Base-by-base conservation (phyloP, 2,888 invertebrate species). In the Mythimna impura region DNA sequence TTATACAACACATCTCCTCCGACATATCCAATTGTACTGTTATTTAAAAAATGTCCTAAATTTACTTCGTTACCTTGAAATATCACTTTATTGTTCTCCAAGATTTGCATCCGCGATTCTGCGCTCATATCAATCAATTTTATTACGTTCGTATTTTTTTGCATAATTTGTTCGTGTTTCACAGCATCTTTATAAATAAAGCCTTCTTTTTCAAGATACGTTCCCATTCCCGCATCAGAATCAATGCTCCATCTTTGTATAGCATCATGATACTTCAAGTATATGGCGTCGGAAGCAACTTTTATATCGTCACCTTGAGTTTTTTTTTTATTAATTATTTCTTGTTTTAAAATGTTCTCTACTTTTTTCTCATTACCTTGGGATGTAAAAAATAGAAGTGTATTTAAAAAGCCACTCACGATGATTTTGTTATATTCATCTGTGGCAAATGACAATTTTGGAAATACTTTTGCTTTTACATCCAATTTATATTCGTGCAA, bases 201-300 rank as follows among this genome's bases (percentile, higher is more conserved):
- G 1, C 40, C 20, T 20, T 66, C 12, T 55, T 62, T 69, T 10
- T 66, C 61, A n/a, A 82, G 70, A 63, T 78, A 81, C 10, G 30
- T 36, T 12, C 55, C 81, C 17, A 14, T 43, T 17, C 58, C 81
- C 17, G 12, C 57, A 22, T 50, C 63, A 9, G 67, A 6, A 52
- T 3, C 17, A 69, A 82, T 76, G 71, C 82, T 72, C 82, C 82
- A 82, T 54, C 67, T 71, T 58, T 68, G 79, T 30, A 81, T 52
- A 50, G 64, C 66, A n/a, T 78, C 55, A 47, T 82, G 81, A 47
- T 71, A 82, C 63, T 71, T 66, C 6, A 75, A 47, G n/a, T 57
- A 82, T 14, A 82, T 66, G 10, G 63, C 64, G 17, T 80, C 65
- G 1, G 76, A 66, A 20, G 36, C 73, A 12, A 61, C 12, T 4